A percentile compares a stretch with the other conserved stretches of the same genome.
phyloP scores from a whole-genome alignment of 2,797 vertebrate species.

The Taenioides sp. region DNA sequence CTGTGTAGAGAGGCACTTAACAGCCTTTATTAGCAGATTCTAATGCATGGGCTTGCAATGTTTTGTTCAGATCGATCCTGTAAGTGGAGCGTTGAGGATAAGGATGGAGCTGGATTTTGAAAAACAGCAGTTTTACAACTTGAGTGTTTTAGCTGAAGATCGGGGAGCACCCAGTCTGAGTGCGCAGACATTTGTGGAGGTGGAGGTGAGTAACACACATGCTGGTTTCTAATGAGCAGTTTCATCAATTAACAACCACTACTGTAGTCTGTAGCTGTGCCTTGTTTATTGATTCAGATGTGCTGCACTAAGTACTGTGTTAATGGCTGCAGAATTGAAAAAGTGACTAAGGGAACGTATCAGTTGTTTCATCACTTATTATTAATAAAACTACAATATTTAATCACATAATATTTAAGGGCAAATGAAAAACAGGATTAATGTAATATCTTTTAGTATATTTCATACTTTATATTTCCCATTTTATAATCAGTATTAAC shows the following conservation, averaged over 20 bases:
- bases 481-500: neutral
- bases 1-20: conserved; percentile 9
- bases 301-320: conserved; percentile 1
- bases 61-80: conserved; percentile 77
- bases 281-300: conserved; percentile 13
- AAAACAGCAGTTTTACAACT: conserved; percentile 88
- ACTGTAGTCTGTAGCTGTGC: conserved; percentile 8
- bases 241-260: conserved; percentile 17
- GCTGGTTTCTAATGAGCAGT: conserved; percentile 21
- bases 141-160: conserved; percentile 89
- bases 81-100: conserved; percentile 87
- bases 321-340: neutral
- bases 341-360: neutral
- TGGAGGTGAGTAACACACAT: conserved; percentile 75
- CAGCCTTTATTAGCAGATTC: conserved; percentile 14
- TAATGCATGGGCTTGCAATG: conserved; percentile 30
- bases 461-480: no score
- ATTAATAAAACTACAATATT: neutral
- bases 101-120: conserved; percentile 91
- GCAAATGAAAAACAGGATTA: neutral
- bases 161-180: conserved; percentile 83
- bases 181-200: conserved; percentile 87
- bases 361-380: neutral
- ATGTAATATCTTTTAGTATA: neutral
- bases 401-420: neutral